Percentiles rank a stretch among this genome's conserved stretches.
These are phyloP conservation scores for Unio pictorum DNA, from an alignment of 2,888 invertebrate genomes.

Conservation along the genomic window DNA sequence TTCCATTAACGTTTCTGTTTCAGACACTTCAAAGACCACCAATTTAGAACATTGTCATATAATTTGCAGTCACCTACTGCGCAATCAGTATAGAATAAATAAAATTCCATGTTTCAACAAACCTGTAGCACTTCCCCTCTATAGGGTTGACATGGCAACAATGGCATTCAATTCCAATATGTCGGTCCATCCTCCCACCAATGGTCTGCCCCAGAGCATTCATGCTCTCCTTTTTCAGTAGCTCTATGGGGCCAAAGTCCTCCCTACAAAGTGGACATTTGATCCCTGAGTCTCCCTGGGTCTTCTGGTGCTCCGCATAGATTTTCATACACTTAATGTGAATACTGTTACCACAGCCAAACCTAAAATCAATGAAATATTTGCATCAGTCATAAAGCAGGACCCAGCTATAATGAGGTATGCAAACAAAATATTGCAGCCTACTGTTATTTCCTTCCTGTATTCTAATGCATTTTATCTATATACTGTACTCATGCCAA, in stretches of 20 bases:
- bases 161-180: conserved; percentile 60
- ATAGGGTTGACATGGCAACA: conserved; percentile 65
- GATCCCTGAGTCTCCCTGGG: conserved; percentile 58
- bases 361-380: conserved; percentile 44
- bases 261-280: conserved; percentile 72
- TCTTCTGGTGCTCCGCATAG: conserved; percentile 71
- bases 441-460: neutral
- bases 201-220: conserved; percentile 54
- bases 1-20: too few relatives aligned
- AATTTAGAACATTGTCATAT: too few relatives aligned
- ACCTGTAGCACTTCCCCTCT: conserved; percentile 70
- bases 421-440: neutral
- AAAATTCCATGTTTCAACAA: too few relatives aligned
- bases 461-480: neutral
- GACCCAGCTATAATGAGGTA: neutral
- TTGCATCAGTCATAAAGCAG: neutral
- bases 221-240: conserved; percentile 65
- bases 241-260: conserved; percentile 69
- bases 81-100: too few relatives aligned
- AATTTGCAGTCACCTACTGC: too few relatives aligned
- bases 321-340: conserved; percentile 72
- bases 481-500: neutral
- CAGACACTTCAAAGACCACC: too few relatives aligned
- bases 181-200: conserved; percentile 56
- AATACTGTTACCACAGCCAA: conserved; percentile 71